Evolutionary conservation across 92 coral and sea anemone genomes (phyloP), one percentile per base, ranked within the genome.

Genomic region (Meandrina meandrites): DNA sequence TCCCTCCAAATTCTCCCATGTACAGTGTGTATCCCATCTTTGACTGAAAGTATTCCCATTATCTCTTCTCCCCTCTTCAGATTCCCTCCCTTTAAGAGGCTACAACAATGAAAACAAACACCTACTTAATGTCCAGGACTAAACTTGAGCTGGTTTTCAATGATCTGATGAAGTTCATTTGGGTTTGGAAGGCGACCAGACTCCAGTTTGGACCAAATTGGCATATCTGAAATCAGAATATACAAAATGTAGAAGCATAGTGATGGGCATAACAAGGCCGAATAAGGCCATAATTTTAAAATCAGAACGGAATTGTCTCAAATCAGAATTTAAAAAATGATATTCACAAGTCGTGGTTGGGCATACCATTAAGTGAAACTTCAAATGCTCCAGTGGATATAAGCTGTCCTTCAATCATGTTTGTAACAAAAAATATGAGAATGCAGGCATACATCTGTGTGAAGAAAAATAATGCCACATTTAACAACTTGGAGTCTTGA

Each of bases 351-450:
- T 6, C 24, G 4, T 57, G n/a, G 18, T 53, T 32, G 17, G 35
- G 68, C 95, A 79, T 86, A 97, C 99, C 99, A 92, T 97, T 97
- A 54, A 90, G 94, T 16, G 95, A 88, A 70, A 97, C 96, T 92
- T 97, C 99, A 93, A 97, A 97, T 84, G 99, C 99, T 57, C 99
- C 99, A 51, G 99, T 97, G 35, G 99, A 97, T 79, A 97, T 93
- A 22, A 97, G 90, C 86, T 97, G 99, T 45, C 99, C 97, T 91
- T 97, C 99, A 60, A 97, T 90, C 81, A 94, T 93, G 89, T 97
- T 97, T 78, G 95, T 79, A 86, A 94, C 88, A 82, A 97, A 97
- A 89, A 97, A 97, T 70, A 95, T 82, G 74, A 97, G 81, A 76
- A 97, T 97, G 83, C 98, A 89, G 78, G 99, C 98, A 89, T 97